Evolutionary conservation across 1,140 invertebrate species (phyloP).

Genomic region (Bombus superbus): DNA sequence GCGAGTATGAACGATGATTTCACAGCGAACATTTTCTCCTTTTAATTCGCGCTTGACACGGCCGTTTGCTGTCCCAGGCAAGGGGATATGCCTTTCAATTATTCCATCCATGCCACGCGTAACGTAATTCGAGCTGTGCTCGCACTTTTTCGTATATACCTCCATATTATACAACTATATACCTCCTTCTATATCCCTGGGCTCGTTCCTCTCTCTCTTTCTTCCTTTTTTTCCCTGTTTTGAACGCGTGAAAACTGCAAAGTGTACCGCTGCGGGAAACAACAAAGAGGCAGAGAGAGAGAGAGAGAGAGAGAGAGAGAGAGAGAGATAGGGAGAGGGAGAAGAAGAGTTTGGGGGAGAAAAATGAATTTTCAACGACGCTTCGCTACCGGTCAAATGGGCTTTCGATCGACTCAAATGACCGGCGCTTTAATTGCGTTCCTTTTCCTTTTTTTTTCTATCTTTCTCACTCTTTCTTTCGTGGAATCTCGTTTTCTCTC

Average conservation of each 20-base stretch:
- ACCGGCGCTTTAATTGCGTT: constrained; percentile 64
- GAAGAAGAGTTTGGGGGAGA: not conserved
- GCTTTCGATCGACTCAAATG: constrained; percentile 68
- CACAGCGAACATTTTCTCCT: constrained; percentile 42
- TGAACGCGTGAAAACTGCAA: constrained; percentile 55
- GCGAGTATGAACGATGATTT: constrained; percentile 47
- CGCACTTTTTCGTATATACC: constrained; percentile 43
- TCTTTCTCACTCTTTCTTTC: not conserved
- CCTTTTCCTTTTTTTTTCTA: constrained; percentile 7
- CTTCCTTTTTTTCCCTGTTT: constrained; percentile 23
- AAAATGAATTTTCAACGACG: constrained; percentile 67
- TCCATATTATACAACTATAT: not conserved
- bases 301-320: constrained; percentile 17
- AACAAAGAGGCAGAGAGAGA: constrained; percentile 30
- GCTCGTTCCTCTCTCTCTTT: not conserved
- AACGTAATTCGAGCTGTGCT: constrained; percentile 62
- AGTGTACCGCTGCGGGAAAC: constrained; percentile 52
- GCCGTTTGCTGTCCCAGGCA: constrained; percentile 59
- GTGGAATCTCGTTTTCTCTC: not conserved
- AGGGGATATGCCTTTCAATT: constrained; percentile 73
- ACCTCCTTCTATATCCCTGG: constrained; percentile 48
- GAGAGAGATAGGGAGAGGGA: constrained; percentile 26
- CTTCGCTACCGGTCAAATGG: constrained; percentile 59
- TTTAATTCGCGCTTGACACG: constrained; percentile 72
- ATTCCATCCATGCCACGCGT: constrained; percentile 62